These are phyloP conservation scores for Drosophila kohkoa DNA, from an alignment of 1,140 invertebrate genomes.

Conservation along the genomic window DNA sequence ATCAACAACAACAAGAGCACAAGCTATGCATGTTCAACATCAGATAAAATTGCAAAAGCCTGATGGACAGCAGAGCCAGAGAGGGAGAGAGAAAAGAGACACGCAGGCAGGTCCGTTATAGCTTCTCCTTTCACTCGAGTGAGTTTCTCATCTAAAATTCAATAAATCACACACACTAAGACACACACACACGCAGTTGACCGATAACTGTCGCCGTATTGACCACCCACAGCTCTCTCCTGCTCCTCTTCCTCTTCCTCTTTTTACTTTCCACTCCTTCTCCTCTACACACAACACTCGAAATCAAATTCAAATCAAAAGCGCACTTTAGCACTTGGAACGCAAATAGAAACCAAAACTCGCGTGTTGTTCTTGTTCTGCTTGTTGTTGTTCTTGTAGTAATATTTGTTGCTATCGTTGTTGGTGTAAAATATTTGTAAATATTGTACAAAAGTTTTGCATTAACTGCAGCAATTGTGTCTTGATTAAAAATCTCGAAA, in stretches of 20 bases:
- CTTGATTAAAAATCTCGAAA: constrained; percentile 16
- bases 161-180: constrained; percentile 74
- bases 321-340: constrained; percentile 76
- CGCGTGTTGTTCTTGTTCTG: constrained; percentile 56
- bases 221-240: constrained; percentile 53
- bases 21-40: constrained; percentile 79
- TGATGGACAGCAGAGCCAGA: constrained; percentile 34
- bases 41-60: constrained; percentile 76
- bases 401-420: constrained; percentile 39
- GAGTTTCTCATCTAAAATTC: constrained; percentile 77
- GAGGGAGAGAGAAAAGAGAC: constrained; percentile 19
- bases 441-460: constrained; percentile 77
- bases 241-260: background rate
- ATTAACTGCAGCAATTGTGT: constrained; percentile 52
- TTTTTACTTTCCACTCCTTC: background rate
- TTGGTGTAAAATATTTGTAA: constrained; percentile 76
- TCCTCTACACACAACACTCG: background rate
- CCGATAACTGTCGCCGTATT: constrained; percentile 56
- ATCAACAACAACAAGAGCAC: constrained; percentile 25
- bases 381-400: constrained; percentile 48
- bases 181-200: constrained; percentile 26
- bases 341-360: constrained; percentile 34
- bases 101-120: constrained; percentile 56
- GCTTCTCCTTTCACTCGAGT: constrained; percentile 50
- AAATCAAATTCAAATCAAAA: constrained; percentile 60